These are phyloP conservation scores for Alces alces DNA, from an alignment of 2,113 vertebrate species.

Conservation along the genomic window DNA sequence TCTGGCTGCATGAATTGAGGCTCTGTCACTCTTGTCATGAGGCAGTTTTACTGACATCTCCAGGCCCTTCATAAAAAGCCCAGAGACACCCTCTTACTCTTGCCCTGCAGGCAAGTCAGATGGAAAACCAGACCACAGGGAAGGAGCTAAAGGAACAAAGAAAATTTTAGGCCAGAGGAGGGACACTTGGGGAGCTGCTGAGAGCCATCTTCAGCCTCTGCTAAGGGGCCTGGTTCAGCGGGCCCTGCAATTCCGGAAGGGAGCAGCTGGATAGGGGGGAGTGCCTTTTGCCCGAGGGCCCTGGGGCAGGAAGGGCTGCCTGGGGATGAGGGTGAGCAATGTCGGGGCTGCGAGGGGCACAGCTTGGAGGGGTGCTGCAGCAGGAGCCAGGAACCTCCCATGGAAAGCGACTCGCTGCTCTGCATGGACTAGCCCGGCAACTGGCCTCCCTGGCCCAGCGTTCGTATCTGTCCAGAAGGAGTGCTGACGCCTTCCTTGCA, in stretches of 20 bases:
- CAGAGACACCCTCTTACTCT: not conserved
- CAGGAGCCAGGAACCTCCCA: not conserved
- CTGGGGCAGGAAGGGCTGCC: not conserved
- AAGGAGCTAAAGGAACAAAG: not conserved
- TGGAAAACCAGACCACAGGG: not conserved
- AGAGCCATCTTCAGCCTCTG: not conserved
- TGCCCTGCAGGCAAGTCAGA: too few relatives aligned
- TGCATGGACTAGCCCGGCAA: not conserved
- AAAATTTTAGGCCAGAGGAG: not conserved
- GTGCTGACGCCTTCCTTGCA: fast-evolving
- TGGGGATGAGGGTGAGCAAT: fast-evolving
- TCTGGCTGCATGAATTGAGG: not conserved
- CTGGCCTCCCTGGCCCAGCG: fast-evolving
- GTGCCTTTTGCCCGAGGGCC: not conserved
- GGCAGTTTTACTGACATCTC: not conserved
- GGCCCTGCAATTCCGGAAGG: fast-evolving
- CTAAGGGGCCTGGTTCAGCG: fast-evolving
- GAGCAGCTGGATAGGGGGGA: fast-evolving
- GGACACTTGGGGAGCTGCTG: not conserved
- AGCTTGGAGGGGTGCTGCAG: not conserved
- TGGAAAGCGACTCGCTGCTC: fast-evolving
- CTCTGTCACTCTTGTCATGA: fast-evolving
- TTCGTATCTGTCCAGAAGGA: not conserved
- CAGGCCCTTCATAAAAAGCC: not conserved
- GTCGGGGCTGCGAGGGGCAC: fast-evolving